Conservation (phyloP, 2,113 vertebrate species). For the Tyrannus savana region DNA sequence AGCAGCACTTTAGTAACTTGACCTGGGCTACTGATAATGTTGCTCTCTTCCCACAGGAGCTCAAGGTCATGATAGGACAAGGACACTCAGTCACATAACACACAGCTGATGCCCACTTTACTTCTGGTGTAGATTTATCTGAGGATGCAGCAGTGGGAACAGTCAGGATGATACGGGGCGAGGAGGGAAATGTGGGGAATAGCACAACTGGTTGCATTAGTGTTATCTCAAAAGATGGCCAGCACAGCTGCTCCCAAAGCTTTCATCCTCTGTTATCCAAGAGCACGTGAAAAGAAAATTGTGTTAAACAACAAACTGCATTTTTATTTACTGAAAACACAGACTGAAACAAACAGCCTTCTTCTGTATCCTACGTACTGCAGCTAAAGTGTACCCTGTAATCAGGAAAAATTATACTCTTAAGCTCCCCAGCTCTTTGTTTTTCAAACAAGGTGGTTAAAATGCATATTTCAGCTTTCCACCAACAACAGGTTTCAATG, state of each 20-base stretch:
- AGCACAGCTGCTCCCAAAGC: background rate
- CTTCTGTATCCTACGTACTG: background rate
- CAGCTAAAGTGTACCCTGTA: constrained; percentile 30
- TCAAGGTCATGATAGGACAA: background rate
- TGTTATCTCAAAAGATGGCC: background rate
- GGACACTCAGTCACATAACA: background rate
- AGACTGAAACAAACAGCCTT: constrained; percentile 24
- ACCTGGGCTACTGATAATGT: background rate
- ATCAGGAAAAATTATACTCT: constrained; percentile 67
- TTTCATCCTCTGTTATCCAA: background rate
- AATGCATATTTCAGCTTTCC: constrained; percentile 46
- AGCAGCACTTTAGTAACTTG: background rate
- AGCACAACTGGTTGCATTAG: background rate
- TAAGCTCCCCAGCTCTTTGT: constrained; percentile 28
- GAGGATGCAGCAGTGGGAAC: background rate
- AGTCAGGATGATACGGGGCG: background rate
- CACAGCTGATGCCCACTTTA: background rate
- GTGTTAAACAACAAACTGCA: constrained; percentile 10
- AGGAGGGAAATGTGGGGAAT: background rate
- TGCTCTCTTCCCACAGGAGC: background rate
- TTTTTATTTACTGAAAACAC: constrained; percentile 58
- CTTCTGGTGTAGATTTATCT: background rate
- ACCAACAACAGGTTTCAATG: constrained; percentile 64
- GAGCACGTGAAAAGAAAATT: background rate
- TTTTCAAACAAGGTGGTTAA: constrained; percentile 57